Evolutionary conservation across 2,888 invertebrate species (phyloP), one percentile per base, ranked within the genome.

Genomic region (Tubulanus polymorphus): DNA sequence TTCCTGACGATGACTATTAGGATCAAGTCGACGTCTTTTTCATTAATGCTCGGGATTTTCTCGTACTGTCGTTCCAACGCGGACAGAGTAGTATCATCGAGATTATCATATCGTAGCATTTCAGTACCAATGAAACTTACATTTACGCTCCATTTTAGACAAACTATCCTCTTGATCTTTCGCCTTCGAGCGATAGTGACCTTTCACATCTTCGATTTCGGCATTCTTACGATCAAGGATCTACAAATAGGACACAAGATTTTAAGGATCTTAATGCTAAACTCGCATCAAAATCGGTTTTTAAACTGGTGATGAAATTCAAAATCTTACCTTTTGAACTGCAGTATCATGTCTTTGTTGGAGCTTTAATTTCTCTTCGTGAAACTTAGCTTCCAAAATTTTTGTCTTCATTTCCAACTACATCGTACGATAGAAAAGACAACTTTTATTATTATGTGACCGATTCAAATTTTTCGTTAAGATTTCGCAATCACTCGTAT

Each of bases 321-420:
- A n/a, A 15, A 5, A 32, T 26, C 53, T 10, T 48, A 75, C 75
- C 71, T 75, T 75, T 59, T 76, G 76, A 23, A 78, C 75, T 54
- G 71, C 73, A 45, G 66, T 60, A 63, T 76, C 74, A 68, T 78
- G 76, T 61, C 71, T 76, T 54, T 78, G 76, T 55, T 78, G 76
- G 18, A 76, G 59, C 52, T 65, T 61, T n/a, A 76, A 61, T 55
- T 76, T 78, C 57, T 78, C 78, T 54, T 78, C 76, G 60, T 76
- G 74, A 54, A 73, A 76, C 55, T 71, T 71, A 23, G 74, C 75
- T 54, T 76, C 76, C 53, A 74, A 54, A 71, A 76, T 73, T 58
- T 76, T 75, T 1, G 69, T 64, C 53, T 69, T 71, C 66, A 74
- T 55, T n/a, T 67, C 67, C 37, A 63, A 23, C 62, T 67, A n/a